phyloP scores from a whole-genome alignment of 2,113 vertebrate genomes.

The Pyrgilauda ruficollis region DNA sequence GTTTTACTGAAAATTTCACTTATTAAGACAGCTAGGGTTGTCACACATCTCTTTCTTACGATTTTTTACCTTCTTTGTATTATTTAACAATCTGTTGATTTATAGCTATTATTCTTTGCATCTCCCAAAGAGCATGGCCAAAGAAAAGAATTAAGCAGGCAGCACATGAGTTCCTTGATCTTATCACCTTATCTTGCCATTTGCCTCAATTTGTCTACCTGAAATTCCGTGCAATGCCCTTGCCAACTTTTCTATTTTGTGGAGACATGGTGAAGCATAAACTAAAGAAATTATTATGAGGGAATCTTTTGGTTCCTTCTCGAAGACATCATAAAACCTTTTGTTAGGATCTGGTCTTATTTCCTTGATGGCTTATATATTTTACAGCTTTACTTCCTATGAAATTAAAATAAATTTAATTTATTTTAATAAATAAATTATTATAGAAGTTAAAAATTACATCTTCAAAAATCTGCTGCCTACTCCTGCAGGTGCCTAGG shows the following conservation, averaged over 20 bases:
- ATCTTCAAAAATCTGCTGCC: neutral
- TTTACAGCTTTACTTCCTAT: neutral
- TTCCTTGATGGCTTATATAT: neutral
- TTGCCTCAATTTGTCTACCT: neutral
- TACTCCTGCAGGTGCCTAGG: neutral
- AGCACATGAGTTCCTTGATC: neutral
- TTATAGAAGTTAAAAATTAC: neutral
- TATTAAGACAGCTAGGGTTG: neutral
- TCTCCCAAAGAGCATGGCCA: neutral
- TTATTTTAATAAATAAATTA: no score
- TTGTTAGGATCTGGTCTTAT: neutral
- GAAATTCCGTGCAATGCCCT: neutral
- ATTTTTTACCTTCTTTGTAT: neutral
- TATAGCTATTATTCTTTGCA: neutral
- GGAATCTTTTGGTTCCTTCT: neutral
- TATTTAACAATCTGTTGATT: neutral
- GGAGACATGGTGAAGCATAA: neutral
- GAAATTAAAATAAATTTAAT: neutral
- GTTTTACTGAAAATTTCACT: neutral
- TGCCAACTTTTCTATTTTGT: neutral
- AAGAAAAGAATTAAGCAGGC: neutral
- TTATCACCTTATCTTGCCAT: neutral
- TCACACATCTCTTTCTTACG: neutral
- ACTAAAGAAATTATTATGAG: neutral
- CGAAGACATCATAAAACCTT: neutral